phyloP scores from a whole-genome alignment of 1,140 invertebrate species.

The Lordiphosa clarofinis region DNA sequence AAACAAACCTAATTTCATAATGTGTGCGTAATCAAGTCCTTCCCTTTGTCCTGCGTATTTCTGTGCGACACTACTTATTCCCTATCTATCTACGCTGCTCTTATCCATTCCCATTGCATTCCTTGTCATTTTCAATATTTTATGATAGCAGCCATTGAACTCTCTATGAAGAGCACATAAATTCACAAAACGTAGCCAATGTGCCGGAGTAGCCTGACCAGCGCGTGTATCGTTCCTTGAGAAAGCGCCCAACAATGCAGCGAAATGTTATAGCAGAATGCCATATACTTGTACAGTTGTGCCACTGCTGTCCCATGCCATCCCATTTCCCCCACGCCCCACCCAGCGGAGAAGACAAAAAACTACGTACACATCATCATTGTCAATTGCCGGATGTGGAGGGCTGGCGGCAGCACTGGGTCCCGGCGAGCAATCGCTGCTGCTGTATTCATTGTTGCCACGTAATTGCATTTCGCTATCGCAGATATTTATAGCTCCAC shows the following conservation, averaged over 20 bases:
- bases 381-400: constrained; percentile 74
- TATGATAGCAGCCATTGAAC: constrained; percentile 68
- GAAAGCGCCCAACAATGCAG: constrained; percentile 57
- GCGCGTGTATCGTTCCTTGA: constrained; percentile 44
- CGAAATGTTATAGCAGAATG: constrained; percentile 66
- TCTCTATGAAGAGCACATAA: constrained; percentile 57
- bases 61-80: constrained; percentile 8
- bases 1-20: too few relatives aligned
- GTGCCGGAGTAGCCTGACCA: constrained; percentile 19
- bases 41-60: not conserved
- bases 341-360: constrained; percentile 57
- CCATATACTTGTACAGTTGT: constrained; percentile 22
- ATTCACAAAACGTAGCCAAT: constrained; percentile 60
- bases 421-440: constrained; percentile 65
- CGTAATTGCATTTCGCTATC: constrained; percentile 77
- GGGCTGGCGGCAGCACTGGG: constrained; percentile 18
- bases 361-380: constrained; percentile 75
- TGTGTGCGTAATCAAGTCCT: constrained; percentile 1
- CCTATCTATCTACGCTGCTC: constrained; percentile 1
- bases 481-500: constrained; percentile 77
- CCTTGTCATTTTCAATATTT: constrained; percentile 65
- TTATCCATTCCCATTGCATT: constrained; percentile 12
- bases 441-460: constrained; percentile 77
- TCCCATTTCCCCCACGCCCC: constrained; percentile 8
- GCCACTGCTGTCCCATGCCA: constrained; percentile 12